phyloP scores from a whole-genome alignment of 2,888 invertebrate genomes.

The Craniophora ligustri region DNA sequence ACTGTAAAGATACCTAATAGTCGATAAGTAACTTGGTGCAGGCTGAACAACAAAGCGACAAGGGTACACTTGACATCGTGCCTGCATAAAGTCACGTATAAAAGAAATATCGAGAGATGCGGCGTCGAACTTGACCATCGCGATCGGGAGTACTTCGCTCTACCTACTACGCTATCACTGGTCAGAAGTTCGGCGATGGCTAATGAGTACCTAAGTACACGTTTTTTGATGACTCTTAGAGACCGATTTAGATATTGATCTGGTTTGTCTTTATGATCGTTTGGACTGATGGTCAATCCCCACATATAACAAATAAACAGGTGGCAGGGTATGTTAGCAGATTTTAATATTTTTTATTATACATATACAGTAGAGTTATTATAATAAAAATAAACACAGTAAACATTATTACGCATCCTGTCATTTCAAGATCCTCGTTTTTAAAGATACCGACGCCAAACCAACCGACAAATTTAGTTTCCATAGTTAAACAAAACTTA shows the following conservation, averaged over 20 bases:
- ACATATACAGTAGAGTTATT: too few relatives aligned
- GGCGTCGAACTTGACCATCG: background rate
- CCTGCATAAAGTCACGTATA: background rate
- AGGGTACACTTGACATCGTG: too few relatives aligned
- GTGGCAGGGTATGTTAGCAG: too few relatives aligned
- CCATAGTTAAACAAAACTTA: conserved; percentile 1
- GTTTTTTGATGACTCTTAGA: background rate
- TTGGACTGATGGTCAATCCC: too few relatives aligned
- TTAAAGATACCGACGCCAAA: background rate
- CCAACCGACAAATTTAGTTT: conserved; percentile 3
- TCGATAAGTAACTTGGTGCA: conserved; percentile 27
- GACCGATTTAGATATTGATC: background rate
- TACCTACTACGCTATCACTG: background rate
- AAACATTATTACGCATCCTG: too few relatives aligned
- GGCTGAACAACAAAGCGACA: conserved; percentile 33
- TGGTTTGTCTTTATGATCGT: background rate
- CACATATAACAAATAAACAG: too few relatives aligned
- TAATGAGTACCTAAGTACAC: background rate
- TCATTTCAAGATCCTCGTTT: too few relatives aligned
- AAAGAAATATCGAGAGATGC: too few relatives aligned
- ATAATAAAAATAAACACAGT: too few relatives aligned
- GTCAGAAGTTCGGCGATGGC: background rate
- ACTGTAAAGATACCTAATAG: conserved; percentile 47
- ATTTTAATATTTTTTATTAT: too few relatives aligned
- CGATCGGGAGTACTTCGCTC: background rate